These are phyloP conservation scores for Acheta domesticus DNA, from an alignment of 2,888 invertebrate species.

Conservation along the genomic window DNA sequence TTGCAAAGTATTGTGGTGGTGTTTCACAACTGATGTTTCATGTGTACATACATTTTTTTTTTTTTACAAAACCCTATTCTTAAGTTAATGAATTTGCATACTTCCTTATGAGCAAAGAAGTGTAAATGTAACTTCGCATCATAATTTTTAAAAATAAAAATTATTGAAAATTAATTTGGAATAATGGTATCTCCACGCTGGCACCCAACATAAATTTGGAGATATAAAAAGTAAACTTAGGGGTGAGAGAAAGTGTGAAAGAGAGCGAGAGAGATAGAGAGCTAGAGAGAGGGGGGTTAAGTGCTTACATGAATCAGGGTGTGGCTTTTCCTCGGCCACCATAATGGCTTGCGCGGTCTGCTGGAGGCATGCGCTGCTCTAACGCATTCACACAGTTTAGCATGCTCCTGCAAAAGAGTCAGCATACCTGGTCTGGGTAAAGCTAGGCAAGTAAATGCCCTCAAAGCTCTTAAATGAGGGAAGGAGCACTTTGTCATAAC, in stretches of 20 bases:
- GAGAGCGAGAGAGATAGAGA: constrained; percentile 38
- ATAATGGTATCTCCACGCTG: constrained; percentile 21
- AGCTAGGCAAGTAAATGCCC: constrained; percentile 47
- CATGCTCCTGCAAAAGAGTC: constrained; percentile 79
- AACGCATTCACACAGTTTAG: constrained; percentile 92
- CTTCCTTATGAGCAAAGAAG: too few relatives aligned
- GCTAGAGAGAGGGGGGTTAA: constrained; percentile 43
- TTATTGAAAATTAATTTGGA: background rate
- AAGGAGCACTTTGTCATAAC: constrained; percentile 21
- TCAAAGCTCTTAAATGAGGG: constrained; percentile 30
- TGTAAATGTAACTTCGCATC: too few relatives aligned
- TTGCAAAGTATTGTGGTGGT: constrained; percentile 18
- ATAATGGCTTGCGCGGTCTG: constrained; percentile 74
- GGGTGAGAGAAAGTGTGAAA: background rate
- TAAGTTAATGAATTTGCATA: too few relatives aligned
- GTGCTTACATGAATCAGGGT: constrained; percentile 77
- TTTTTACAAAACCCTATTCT: too few relatives aligned
- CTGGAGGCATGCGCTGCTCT: constrained; percentile 83
- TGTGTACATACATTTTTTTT: too few relatives aligned
- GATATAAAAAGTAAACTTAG: constrained; percentile 24
- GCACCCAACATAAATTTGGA: constrained; percentile 27
- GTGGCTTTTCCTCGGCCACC: constrained; percentile 72
- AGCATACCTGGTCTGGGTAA: constrained; percentile 50
- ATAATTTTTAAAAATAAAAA: too few relatives aligned
- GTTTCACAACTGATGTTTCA: background rate